These are phyloP conservation scores for Neelides sp. DNA, from an alignment of 1,140 invertebrate genomes.

Conservation along the genomic window DNA sequence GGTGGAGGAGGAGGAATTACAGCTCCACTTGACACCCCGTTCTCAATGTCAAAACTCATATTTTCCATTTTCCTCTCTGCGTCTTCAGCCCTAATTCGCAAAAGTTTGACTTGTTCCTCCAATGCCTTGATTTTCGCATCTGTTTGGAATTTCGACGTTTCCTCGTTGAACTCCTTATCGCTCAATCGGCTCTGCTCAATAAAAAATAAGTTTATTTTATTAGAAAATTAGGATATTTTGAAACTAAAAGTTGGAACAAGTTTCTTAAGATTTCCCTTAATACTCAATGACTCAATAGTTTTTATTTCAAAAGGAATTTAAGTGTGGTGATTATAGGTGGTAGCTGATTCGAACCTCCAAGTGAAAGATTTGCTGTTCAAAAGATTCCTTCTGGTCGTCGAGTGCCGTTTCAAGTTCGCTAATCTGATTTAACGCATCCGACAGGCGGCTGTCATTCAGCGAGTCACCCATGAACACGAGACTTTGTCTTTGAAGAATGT, in stretches of 20 bases:
- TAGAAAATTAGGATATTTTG: neutral
- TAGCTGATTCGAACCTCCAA: conserved; percentile 11
- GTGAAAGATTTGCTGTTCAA: conserved; percentile 21
- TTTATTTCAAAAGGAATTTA: neutral
- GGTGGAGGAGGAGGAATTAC: neutral
- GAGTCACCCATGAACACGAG: conserved; percentile 21
- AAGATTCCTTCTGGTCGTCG: conserved; percentile 27
- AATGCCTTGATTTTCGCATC: conserved; percentile 18
- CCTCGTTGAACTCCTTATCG: conserved; percentile 15
- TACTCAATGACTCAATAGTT: neutral
- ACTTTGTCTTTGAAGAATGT: conserved; percentile 26
- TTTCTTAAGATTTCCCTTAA: no score
- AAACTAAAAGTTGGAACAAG: neutral
- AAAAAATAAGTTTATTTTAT: neutral
- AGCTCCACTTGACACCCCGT: neutral
- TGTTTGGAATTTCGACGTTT: conserved; percentile 15
- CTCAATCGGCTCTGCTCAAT: conserved; percentile 14
- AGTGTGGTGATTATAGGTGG: neutral
- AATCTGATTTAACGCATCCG: conserved; percentile 26
- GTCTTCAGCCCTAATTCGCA: conserved; percentile 19
- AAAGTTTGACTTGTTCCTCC: conserved; percentile 14
- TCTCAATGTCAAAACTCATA: neutral
- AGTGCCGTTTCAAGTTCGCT: conserved; percentile 23
- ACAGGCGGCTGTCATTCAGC: conserved; percentile 17
- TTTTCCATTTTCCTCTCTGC: conserved; percentile 25